Conservation (phyloP, 2,888 invertebrate genomes). For the Ophion obscuratus region DNA sequence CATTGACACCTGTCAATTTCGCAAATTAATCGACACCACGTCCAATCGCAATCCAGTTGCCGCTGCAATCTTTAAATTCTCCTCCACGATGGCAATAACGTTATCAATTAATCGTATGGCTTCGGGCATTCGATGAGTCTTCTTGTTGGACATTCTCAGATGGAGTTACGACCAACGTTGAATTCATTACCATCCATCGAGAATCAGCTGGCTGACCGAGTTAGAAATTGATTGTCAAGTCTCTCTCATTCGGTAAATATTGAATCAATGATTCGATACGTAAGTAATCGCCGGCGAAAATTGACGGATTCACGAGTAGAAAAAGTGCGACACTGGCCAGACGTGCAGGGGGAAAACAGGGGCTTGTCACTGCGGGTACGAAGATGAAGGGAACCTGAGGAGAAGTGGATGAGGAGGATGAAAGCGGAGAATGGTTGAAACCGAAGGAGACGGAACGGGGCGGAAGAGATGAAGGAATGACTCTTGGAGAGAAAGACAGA, state of each 20-base stretch:
- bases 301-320: neutral
- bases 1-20: too few relatives aligned
- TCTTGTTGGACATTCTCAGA: too few relatives aligned
- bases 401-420: constrained; percentile 57
- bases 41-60: too few relatives aligned
- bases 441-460: constrained; percentile 50
- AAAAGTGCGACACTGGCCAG: neutral
- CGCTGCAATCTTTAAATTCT: too few relatives aligned
- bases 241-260: neutral
- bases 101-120: too few relatives aligned
- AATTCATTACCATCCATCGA: too few relatives aligned
- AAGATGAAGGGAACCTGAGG: constrained; percentile 58
- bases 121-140: too few relatives aligned
- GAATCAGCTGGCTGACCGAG: too few relatives aligned
- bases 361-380: constrained; percentile 51
- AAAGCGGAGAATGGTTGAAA: constrained; percentile 62
- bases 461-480: constrained; percentile 60
- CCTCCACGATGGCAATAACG: too few relatives aligned
- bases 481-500: constrained; percentile 70
- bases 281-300: neutral
- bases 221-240: neutral
- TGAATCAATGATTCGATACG: neutral
- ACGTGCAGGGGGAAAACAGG: neutral
- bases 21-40: too few relatives aligned
- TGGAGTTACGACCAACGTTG: too few relatives aligned